Evolutionary conservation across 2,113 vertebrate species (phyloP).

Genomic region (Elgaria multicarinata): DNA sequence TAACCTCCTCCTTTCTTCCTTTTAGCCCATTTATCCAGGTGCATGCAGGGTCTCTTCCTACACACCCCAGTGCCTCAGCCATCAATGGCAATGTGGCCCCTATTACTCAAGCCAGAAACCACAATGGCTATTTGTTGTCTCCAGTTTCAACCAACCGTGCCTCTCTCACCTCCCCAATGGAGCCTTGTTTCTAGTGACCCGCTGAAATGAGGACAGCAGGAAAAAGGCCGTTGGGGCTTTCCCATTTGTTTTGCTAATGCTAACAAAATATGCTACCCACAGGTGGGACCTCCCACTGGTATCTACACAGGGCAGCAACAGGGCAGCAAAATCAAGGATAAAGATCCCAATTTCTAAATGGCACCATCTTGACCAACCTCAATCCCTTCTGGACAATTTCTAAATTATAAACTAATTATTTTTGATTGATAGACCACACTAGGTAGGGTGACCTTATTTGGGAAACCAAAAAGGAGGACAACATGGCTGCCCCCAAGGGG

Average conservation of each 20-base stretch:
- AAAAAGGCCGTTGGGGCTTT: conserved; percentile 7
- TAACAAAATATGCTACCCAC: not conserved
- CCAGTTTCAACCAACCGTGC: conserved; percentile 35
- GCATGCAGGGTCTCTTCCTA: conserved; percentile 10
- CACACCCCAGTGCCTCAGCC: conserved; percentile 5
- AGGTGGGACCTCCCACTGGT: conserved; percentile 7
- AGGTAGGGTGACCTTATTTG: too few relatives aligned
- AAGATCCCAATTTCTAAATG: not conserved
- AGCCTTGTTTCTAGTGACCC: conserved; percentile 17
- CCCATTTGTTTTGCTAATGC: conserved; percentile 36
- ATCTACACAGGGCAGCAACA: not conserved
- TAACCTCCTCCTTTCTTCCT: not conserved
- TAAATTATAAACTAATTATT: not conserved
- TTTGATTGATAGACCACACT: not conserved
- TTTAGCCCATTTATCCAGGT: not conserved
- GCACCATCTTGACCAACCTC: not conserved
- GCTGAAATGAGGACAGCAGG: conserved; percentile 34
- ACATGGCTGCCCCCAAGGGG: too few relatives aligned
- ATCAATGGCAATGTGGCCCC: conserved; percentile 13
- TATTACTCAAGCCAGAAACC: conserved; percentile 19
- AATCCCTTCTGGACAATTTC: not conserved
- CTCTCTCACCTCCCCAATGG: not conserved
- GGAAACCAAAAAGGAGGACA: too few relatives aligned
- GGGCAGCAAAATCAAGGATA: not conserved
- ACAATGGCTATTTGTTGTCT: conserved; percentile 25